Evolutionary conservation across 2,113 vertebrate species (phyloP).

Genomic region (Planiliza haematocheilus): DNA sequence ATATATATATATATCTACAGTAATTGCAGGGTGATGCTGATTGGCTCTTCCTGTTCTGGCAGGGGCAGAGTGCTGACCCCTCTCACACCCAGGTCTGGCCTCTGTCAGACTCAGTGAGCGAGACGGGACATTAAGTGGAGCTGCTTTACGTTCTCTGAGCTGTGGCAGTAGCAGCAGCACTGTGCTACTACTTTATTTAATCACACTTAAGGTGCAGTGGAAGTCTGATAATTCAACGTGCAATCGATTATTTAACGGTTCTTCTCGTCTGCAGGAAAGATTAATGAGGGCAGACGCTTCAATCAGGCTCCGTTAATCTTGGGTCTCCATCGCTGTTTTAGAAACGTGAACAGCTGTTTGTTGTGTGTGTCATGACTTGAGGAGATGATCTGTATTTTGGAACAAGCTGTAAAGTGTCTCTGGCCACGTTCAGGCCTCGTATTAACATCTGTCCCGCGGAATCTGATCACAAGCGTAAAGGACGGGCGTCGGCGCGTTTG

Average conservation of each 20-base stretch:
- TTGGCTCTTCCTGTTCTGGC: constrained; percentile 67
- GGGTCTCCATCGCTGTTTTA: too few species aligned
- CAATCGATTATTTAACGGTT: constrained; percentile 1
- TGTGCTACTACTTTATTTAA: background rate
- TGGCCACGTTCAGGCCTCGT: too few species aligned
- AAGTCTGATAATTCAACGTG: background rate
- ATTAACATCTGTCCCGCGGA: too few species aligned
- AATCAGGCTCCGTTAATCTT: too few species aligned
- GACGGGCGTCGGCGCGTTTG: too few species aligned
- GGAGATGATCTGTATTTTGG: too few species aligned
- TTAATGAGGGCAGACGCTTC: background rate
- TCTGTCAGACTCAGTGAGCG: constrained; percentile 52
- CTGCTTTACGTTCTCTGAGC: constrained; percentile 18
- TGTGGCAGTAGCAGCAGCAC: constrained; percentile 12
- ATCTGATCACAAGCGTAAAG: too few species aligned
- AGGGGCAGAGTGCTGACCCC: constrained; percentile 49
- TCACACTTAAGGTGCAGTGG: background rate
- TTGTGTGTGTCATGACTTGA: too few species aligned
- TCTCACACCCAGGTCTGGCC: constrained; percentile 47
- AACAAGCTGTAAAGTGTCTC: too few species aligned
- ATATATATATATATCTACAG: constrained; percentile 56
- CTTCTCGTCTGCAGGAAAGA: background rate
- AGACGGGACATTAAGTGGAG: constrained; percentile 42
- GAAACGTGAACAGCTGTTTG: too few species aligned
- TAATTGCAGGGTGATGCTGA: constrained; percentile 68